phyloP scores from a whole-genome alignment of 2,113 vertebrate species.

The Oryzias woworae region DNA sequence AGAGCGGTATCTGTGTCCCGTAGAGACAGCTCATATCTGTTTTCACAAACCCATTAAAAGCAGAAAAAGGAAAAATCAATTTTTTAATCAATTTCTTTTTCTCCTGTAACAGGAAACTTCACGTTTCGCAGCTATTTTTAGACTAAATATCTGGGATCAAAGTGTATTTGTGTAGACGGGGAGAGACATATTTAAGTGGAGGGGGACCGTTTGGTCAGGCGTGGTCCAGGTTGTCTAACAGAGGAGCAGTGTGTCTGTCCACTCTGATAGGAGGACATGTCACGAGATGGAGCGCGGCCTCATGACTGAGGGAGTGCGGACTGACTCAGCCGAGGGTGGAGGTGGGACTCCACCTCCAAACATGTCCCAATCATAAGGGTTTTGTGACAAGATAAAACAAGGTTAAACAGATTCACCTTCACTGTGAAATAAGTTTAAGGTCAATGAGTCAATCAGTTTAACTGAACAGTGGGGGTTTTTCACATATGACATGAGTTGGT shows the following conservation, averaged over 20 bases:
- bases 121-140: neutral
- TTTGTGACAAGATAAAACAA: neutral
- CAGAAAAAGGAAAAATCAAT: constrained; percentile 19
- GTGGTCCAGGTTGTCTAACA: constrained; percentile 22
- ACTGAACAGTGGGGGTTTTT: constrained; percentile 1
- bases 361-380: too few relatives aligned
- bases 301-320: constrained; percentile 39
- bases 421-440: constrained; percentile 11
- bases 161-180: neutral
- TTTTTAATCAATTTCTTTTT: constrained; percentile 6
- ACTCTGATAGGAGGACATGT: constrained; percentile 46
- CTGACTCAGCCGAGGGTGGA: constrained; percentile 24
- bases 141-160: neutral
- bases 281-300: constrained; percentile 56
- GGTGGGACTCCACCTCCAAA: constrained; percentile 19
- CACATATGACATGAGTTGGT: constrained; percentile 19
- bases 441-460: constrained; percentile 8
- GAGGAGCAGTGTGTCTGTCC: constrained; percentile 42
- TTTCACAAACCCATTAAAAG: constrained; percentile 13
- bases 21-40: constrained; percentile 15
- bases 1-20: constrained; percentile 18
- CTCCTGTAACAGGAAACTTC: neutral
- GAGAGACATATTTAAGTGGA: neutral
- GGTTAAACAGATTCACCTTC: neutral
- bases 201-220: neutral